Conservation (phyloP, 2,888 invertebrate genomes). For the Dynastes grantii region DNA sequence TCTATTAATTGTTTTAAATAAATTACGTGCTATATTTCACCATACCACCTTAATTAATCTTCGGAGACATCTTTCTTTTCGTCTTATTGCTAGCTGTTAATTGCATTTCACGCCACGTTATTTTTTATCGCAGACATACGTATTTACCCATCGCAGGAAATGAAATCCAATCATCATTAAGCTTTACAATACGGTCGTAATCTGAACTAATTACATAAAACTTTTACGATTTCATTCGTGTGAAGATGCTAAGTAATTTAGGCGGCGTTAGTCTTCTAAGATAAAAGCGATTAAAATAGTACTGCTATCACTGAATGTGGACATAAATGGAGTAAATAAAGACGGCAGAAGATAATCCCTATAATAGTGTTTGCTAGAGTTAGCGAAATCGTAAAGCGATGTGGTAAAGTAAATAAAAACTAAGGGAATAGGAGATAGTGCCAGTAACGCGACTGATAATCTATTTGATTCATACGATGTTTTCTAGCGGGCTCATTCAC, state of each 20-base stretch:
- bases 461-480: background rate
- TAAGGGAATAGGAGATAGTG: too few relatives aligned
- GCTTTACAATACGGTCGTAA: slow-evolving; percentile 31
- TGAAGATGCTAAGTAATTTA: slow-evolving; percentile 23
- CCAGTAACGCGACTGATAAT: too few relatives aligned
- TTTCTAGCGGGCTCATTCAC: background rate
- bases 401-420: too few relatives aligned
- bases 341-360: too few relatives aligned
- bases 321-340: background rate
- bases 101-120: slow-evolving; percentile 24
- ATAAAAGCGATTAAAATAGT: slow-evolving; percentile 29
- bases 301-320: background rate
- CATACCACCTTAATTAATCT: slow-evolving; percentile 21
- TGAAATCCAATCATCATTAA: slow-evolving; percentile 41
- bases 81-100: background rate
- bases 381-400: too few relatives aligned
- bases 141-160: slow-evolving; percentile 14
- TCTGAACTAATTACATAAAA: slow-evolving; percentile 26
- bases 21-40: background rate
- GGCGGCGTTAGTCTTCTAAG: background rate
- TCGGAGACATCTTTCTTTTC: background rate
- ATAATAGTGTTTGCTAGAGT: too few relatives aligned
- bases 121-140: slow-evolving; percentile 16
- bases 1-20: slow-evolving; percentile 29
- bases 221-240: slow-evolving; percentile 31